Base-by-base conservation (phyloP, 1,140 invertebrate species). In the Drosophila punjabiensis region DNA sequence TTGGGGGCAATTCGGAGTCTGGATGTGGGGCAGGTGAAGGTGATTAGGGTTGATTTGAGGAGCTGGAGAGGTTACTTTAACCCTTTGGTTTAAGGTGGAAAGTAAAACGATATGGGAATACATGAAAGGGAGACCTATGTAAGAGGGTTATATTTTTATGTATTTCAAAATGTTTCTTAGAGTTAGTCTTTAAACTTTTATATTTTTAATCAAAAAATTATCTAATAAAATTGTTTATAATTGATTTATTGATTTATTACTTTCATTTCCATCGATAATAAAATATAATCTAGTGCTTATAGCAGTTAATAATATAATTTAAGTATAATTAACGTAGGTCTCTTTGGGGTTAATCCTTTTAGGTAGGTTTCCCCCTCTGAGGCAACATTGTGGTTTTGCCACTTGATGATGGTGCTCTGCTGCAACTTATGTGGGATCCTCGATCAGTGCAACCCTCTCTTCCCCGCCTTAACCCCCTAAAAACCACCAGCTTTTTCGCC, bases 371-470 rank as follows among this genome's bases (percentile, higher is more conserved):
- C n/a, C 50, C 41, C 53, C 24, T n/a, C 37, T 43, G 61, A 61
- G 41, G 33, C 39, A 39, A 32, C 32, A n/a, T 66, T n/a, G 33
- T 76, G 73, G 39, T 41, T 48, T 60, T 48, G 2, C 43, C 60
- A 58, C 69, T 59, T 55, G 18, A 59, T 59, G 53, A 28, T 65
- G 45, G 60, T 64, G 30, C 39, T 39, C 45, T 64, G 41, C 67
- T 84, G 81, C 81, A 79, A 73, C 66, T 76, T 73, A 79, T 20
- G 79, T 67, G 48, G 52, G 55, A 58, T 47, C 45, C 33, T 18
- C n/a, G 11, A 28, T 4, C 5, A 6, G 11, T 28, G 3, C 5
- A 3, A 8, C 35, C 35, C 28, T 13, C 43, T 47, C 6, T 11
- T 18, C 4, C 0, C 11, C 10, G 18, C 30, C 18, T 33, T 59